Percentiles rank a stretch among this genome's conserved stretches.
Conservation (phyloP, 1,140 invertebrate species). For the Musca domestica region DNA sequence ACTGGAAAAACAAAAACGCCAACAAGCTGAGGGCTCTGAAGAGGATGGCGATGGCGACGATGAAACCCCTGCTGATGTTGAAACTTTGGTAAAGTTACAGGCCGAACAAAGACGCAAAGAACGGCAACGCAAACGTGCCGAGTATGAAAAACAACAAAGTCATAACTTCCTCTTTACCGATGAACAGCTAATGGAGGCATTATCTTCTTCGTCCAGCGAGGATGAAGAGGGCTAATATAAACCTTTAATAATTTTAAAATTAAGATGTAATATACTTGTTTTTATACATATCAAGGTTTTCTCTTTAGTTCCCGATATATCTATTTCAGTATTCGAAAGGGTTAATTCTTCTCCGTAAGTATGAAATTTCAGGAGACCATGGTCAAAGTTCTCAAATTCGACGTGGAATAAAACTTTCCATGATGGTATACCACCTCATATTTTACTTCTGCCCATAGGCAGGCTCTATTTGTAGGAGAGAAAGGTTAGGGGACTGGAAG, state of each 20-base stretch:
- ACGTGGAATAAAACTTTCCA: too few relatives aligned
- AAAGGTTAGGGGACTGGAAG: too few relatives aligned
- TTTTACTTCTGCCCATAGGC: too few relatives aligned
- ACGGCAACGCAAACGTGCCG: conserved; percentile 21
- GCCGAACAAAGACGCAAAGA: conserved; percentile 24
- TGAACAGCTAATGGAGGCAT: conserved; percentile 25
- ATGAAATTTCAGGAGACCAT: too few relatives aligned
- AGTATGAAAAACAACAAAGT: conserved; percentile 25
- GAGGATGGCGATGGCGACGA: not conserved
- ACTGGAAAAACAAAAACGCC: conserved; percentile 1
- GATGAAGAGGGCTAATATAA: conserved; percentile 14
- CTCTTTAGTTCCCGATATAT: too few relatives aligned
- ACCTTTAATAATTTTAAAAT: not conserved
- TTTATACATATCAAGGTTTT: conserved; percentile 8
- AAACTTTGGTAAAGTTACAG: not conserved
- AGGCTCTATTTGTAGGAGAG: too few relatives aligned
- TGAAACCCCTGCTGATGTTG: not conserved
- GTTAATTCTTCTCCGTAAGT: too few relatives aligned
- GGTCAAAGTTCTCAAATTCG: too few relatives aligned
- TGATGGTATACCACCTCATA: too few relatives aligned
- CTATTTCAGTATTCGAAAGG: too few relatives aligned
- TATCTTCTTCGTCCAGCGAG: conserved; percentile 25
- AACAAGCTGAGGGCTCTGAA: not conserved
- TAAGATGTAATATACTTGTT: not conserved
- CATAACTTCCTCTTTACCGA: conserved; percentile 28